Base-by-base conservation (phyloP, 2,797 vertebrate genomes). In the Scolopax bukidnonensis region DNA sequence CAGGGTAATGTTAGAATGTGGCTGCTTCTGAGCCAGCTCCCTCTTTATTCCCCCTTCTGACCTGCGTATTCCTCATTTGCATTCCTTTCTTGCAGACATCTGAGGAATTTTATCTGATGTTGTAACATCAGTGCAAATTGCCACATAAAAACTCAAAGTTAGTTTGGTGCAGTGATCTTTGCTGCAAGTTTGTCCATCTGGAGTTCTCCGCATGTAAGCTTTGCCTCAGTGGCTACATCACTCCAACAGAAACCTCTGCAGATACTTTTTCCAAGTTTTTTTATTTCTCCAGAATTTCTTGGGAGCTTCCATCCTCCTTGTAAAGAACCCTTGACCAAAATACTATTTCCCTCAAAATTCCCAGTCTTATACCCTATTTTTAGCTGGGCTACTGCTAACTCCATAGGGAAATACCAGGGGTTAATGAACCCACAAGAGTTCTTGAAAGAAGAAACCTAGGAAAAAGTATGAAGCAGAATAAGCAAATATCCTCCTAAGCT, bases 41-140 rank as follows among this genome's bases (percentile, higher is more conserved):
- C 15, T 73, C 59, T 89, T 87, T 73, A 65, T 51, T 59, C 27
- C 67, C 6, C 38, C 23, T 59, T 32, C n/a, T 0, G 0, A 57
- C 5, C 15, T 47, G 6, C 23, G 3, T 36, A 77, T 82, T 91
- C 63, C 18, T 80, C 20, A 82, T 89, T 79, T 89, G 40, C 80
- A 82, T 83, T 90, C 41, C 25, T 90, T 12, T 91, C 38, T n/a
- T 78, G 95, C 82, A 95, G 70, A 67, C 61, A 64, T n/a, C 38
- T 70, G 43, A 4, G 5, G 43, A 36, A 90, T 88, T 90, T 87
- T 75, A 69, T 74, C 74, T 81, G 28, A 60, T 76, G 32, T 21
- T 77, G 47, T 75, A 91, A 56, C 54, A 67, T 88, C 70, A 78
- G 54, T 36, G 43, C 60, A 91, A 89, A 95, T 89, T 87, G 83